These are phyloP conservation scores for Numenius phaeopus DNA, from an alignment of 2,797 vertebrate genomes.

Conservation along the genomic window DNA sequence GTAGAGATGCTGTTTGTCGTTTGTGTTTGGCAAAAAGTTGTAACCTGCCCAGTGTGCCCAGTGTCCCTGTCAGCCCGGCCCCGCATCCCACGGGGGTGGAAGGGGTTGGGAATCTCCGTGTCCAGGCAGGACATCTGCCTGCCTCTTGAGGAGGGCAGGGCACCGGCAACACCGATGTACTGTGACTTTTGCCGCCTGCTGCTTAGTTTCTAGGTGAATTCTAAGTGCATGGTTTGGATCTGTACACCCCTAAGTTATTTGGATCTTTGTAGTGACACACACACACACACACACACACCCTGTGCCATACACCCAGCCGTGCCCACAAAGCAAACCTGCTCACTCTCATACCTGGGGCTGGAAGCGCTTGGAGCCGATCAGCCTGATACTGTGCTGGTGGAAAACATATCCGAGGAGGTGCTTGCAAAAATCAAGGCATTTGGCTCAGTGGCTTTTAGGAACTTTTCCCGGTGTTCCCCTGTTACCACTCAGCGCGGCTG, in stretches of 20 bases:
- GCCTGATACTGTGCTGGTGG: not conserved
- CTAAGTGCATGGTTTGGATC: not conserved
- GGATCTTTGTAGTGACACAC: not conserved
- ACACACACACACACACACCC: no score
- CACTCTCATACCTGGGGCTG: not conserved
- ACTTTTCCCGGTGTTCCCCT: not conserved
- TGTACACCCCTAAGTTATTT: not conserved
- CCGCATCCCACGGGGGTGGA: not conserved
- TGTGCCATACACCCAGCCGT: not conserved
- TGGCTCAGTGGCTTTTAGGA: not conserved
- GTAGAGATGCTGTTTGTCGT: not conserved
- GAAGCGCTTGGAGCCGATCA: not conserved
- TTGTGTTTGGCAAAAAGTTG: not conserved
- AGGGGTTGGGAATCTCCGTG: not conserved
- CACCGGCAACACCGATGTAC: not conserved
- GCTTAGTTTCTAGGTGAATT: not conserved
- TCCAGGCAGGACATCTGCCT: not conserved
- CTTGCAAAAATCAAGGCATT: not conserved
- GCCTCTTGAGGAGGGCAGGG: not conserved
- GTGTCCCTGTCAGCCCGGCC: not conserved
- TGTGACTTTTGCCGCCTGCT: not conserved
- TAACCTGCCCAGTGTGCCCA: not conserved
- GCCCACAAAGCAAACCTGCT: not conserved
- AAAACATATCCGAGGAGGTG: not conserved
- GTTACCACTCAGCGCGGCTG: not conserved